These are phyloP conservation scores for Urocolius indicus DNA, from an alignment of 2,113 vertebrate species.

Conservation along the genomic window DNA sequence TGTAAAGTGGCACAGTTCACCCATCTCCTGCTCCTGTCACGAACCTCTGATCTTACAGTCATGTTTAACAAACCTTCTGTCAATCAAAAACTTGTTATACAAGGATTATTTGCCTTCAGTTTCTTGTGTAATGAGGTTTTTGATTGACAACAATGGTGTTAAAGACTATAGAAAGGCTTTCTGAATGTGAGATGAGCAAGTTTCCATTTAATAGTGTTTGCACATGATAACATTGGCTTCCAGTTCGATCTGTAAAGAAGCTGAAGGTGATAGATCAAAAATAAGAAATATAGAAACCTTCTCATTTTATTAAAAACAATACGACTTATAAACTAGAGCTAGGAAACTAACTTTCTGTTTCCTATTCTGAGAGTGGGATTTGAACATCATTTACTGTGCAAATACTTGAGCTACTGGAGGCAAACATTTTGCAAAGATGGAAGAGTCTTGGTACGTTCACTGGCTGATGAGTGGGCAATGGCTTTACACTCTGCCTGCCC, in stretches of 20 bases:
- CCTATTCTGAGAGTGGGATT: not conserved
- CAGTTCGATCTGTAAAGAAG: slow-evolving; percentile 9
- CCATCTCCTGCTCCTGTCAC: not conserved
- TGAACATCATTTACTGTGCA: not conserved
- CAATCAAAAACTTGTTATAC: slow-evolving; percentile 60
- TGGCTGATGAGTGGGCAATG: not conserved
- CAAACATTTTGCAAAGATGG: not conserved
- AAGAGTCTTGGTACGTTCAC: fast-evolving
- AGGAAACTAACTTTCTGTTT: not conserved
- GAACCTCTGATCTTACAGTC: not conserved
- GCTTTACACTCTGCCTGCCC: not conserved
- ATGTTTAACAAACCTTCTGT: slow-evolving; percentile 50
- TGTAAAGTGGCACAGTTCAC: not conserved
- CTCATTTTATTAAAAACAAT: not conserved
- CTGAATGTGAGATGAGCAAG: slow-evolving; percentile 43
- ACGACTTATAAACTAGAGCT: not conserved
- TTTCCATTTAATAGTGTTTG: slow-evolving; percentile 34
- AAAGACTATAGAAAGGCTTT: slow-evolving; percentile 36
- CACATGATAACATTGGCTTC: not conserved
- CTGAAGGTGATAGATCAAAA: slow-evolving; percentile 9
- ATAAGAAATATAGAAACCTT: not conserved
- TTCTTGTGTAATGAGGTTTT: slow-evolving; percentile 63
- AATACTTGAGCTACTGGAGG: not conserved
- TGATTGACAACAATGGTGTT: slow-evolving; percentile 51
- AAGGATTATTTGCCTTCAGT: slow-evolving; percentile 62